Conservation (phyloP, 2,113 vertebrate species). For the Chlorocebus sabaeus region DNA sequence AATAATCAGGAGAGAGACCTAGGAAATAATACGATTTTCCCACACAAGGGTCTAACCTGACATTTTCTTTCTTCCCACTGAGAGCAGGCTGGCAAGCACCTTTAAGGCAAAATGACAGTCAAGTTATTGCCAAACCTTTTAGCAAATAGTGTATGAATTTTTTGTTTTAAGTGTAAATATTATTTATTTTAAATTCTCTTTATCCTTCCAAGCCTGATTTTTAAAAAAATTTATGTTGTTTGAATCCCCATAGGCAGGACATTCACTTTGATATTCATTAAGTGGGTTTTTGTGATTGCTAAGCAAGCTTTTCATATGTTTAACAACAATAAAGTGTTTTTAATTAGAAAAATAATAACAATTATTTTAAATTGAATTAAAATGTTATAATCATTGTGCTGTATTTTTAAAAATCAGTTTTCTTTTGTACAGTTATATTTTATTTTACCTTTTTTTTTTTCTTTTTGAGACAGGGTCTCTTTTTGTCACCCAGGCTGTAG, state of each 20-base stretch:
- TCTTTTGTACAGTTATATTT: not conserved
- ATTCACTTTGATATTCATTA: slow-evolving; percentile 29
- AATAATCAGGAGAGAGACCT: not conserved
- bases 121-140: slow-evolving; percentile 57
- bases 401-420: not conserved
- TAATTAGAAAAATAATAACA: not conserved
- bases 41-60: slow-evolving; percentile 1
- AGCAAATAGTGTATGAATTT: slow-evolving; percentile 58
- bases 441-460: not conserved
- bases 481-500: no score
- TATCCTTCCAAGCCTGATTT: not conserved
- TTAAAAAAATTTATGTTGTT: not conserved
- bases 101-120: slow-evolving; percentile 30
- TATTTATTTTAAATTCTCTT: slow-evolving; percentile 47
- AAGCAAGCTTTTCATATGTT: not conserved
- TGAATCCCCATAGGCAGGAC: slow-evolving; percentile 8
- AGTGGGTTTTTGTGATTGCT: not conserved
- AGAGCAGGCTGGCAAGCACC: slow-evolving; percentile 18
- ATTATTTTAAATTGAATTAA: slow-evolving; percentile 38
- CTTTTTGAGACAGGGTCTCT: no score
- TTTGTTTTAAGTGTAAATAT: slow-evolving; percentile 54
- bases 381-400: not conserved
- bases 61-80: slow-evolving; percentile 54
- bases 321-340: not conserved
- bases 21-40: slow-evolving; percentile 40